phyloP scores from a whole-genome alignment of 2,797 vertebrate species.

The Sebastes baramenuke region DNA sequence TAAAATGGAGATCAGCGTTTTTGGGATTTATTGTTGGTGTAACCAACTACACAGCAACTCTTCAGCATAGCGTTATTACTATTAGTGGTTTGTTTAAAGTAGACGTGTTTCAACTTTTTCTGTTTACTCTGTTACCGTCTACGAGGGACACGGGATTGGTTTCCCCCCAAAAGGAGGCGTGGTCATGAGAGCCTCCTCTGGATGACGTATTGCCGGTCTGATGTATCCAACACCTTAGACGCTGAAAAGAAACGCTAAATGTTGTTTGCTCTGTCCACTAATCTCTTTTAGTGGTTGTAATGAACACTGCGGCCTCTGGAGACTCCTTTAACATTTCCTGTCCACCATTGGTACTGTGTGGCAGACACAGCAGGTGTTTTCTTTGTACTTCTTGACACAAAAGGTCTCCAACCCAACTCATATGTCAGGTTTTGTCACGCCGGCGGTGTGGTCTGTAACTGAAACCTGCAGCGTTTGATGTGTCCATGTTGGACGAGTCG shows the following conservation, averaged over 20 bases:
- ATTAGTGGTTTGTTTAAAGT: too few relatives aligned
- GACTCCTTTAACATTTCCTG: background rate
- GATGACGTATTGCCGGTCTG: too few relatives aligned
- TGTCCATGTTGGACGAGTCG: background rate
- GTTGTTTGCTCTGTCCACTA: too few relatives aligned
- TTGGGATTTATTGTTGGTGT: too few relatives aligned
- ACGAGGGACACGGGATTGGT: too few relatives aligned
- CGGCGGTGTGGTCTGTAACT: conserved; percentile 24
- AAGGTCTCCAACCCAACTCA: conserved; percentile 7
- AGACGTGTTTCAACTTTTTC: accelerated
- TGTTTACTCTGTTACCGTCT: too few relatives aligned
- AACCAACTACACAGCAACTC: too few relatives aligned
- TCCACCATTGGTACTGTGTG: background rate
- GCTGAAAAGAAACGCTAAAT: too few relatives aligned
- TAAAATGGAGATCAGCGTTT: too few relatives aligned
- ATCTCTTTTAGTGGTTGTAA: background rate
- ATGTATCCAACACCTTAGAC: too few relatives aligned
- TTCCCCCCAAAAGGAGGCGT: too few relatives aligned
- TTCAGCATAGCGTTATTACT: accelerated
- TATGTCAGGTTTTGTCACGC: conserved; percentile 18
- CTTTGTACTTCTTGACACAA: conserved; percentile 29
- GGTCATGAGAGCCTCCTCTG: too few relatives aligned
- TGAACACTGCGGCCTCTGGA: background rate
- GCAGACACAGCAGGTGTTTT: conserved; percentile 37
- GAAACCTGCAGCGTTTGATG: conserved; percentile 31